Base-by-base conservation (phyloP, 2,113 vertebrate genomes). In the Salminus brasiliensis region DNA sequence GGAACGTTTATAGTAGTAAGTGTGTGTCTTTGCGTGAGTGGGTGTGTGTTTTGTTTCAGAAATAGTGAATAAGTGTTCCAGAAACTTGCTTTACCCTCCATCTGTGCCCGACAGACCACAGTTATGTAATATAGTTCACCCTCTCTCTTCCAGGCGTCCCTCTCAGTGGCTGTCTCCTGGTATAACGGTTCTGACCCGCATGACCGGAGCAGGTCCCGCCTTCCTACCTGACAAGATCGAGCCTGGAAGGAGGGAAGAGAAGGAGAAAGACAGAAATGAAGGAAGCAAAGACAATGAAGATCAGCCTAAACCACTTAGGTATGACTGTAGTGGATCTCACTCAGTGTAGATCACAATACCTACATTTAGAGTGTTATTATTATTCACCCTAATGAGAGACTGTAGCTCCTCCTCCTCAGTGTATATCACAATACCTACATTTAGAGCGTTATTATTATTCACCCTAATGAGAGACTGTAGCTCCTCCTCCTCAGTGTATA, bases 91-190 rank as follows among this genome's bases (percentile, higher is more conserved):
- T n/a, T 36, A 36, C 60, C 9, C 60, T 66, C 62, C 62, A 66
- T 66, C 18, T 39, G 32, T 21, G 34, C 30, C 21, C 9, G 36
- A n/a, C 1, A 36, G 36, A 15, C 9, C 34, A 66, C 36, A 55
- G 52, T 55, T 55, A 55, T 25, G 9, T 55, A 55, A 55, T n/a
- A 16, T 72, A 39, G 11, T 23, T 0, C 49, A 55, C 9, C 59
- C 18, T 60, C n/a, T 74, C 32, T 60, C 25, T 75, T 32, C 11
- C 9, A 97, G 97, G 81, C 95, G 95, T 62, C 97, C 97, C 0
- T 98, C 97, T 1, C 94, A 94, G 85, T 99, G 97, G 97, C 88
- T 99, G 63, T 85, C 94, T 34, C 95, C 95, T 2, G 87, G 94
- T 0, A 88, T 94, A 0, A 93, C 88, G 0, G 89, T 93, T 27